Evolutionary conservation across 2,888 invertebrate genomes (phyloP).

Genomic region (Gymnoscelis rufifasciata): DNA sequence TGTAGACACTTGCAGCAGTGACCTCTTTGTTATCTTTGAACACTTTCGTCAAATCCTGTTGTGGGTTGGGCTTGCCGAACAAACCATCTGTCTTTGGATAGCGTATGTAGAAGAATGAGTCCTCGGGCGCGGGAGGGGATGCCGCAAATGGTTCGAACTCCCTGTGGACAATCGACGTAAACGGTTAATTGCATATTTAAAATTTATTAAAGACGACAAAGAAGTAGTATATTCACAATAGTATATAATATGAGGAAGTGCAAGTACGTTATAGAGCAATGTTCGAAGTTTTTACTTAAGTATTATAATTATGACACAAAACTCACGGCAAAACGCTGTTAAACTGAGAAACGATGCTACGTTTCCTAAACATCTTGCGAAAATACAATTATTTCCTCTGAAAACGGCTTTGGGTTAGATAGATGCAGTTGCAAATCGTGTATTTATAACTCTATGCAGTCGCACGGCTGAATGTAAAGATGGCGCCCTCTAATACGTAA

Average conservation of each 20-base stretch:
- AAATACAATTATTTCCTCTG: conserved; percentile 15
- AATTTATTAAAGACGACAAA: no score
- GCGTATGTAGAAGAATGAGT: conserved; percentile 84
- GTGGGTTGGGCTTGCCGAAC: conserved; percentile 50
- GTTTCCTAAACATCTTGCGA: conserved; percentile 57
- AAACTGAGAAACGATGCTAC: conserved; percentile 56
- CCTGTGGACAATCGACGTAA: conserved; percentile 39
- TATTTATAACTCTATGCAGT: conserved; percentile 37
- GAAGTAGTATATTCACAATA: no score
- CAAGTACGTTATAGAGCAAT: no score
- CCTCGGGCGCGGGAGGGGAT: conserved; percentile 87
- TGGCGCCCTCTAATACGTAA: conserved; percentile 31
- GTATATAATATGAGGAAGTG: no score
- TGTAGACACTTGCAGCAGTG: conserved; percentile 41
- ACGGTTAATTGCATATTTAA: conserved; percentile 9
- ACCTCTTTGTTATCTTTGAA: conserved; percentile 48
- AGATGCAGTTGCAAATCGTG: conserved; percentile 29
- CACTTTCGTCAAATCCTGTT: conserved; percentile 42
- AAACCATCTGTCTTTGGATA: conserved; percentile 76
- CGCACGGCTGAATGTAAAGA: conserved; percentile 26
- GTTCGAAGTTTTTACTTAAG: no score
- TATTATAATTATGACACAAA: conserved; percentile 29
- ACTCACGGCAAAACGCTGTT: conserved; percentile 62
- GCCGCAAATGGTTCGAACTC: conserved; percentile 70
- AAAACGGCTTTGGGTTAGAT: conserved; percentile 17